Conservation (phyloP, 2,888 invertebrate species). For the Andrena chrysosceles region DNA sequence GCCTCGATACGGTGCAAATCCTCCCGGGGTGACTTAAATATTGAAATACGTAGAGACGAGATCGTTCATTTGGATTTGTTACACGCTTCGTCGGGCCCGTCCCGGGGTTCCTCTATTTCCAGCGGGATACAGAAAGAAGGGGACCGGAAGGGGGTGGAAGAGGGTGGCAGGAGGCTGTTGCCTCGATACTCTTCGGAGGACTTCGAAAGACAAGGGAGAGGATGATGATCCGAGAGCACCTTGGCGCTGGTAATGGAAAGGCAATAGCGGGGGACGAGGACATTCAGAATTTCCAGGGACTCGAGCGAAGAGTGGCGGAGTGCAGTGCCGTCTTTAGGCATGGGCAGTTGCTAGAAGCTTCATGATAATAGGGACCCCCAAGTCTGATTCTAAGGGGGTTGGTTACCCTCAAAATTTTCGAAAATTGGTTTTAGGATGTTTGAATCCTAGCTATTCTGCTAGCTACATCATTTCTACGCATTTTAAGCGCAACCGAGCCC, state of each 20-base stretch:
- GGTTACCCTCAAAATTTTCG: no score
- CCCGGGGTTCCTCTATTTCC: neutral
- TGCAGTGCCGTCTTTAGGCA: no score
- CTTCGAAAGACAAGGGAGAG: neutral
- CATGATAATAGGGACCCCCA: no score
- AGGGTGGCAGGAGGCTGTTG: neutral
- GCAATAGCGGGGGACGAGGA: slow-evolving; percentile 3
- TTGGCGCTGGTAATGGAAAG: slow-evolving; percentile 24
- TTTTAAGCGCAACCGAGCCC: no score
- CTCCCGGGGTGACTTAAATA: neutral
- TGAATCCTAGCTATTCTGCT: no score
- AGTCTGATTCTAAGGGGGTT: no score
- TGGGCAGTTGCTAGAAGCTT: no score
- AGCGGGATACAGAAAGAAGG: neutral
- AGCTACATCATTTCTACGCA: no score
- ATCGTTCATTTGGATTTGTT: slow-evolving; percentile 5
- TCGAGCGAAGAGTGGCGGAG: neutral
- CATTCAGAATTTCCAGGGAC: slow-evolving; percentile 14
- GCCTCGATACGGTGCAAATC: neutral
- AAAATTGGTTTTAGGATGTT: no score
- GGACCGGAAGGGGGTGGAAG: neutral
- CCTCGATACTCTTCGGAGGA: neutral
- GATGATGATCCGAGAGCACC: neutral
- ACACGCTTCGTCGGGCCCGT: neutral
- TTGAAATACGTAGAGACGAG: neutral